Conservation (phyloP, 37 sponge, comb jelly and placozoan genomes). For the Geodia barretti region DNA sequence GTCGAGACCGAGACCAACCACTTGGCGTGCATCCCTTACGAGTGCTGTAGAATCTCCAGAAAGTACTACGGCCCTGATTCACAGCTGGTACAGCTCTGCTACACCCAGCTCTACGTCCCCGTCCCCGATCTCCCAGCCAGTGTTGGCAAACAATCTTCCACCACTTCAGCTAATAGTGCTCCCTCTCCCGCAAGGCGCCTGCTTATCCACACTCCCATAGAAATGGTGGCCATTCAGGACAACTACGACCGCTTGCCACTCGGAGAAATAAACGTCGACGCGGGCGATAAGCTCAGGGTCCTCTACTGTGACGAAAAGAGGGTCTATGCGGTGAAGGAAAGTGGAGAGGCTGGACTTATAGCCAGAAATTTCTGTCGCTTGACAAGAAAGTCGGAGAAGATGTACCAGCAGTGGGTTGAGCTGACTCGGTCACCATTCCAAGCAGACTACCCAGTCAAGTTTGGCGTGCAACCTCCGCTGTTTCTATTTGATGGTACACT, state of each 20-base stretch:
- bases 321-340: slow-evolving; percentile 11
- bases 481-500: neutral
- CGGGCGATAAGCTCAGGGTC: slow-evolving; percentile 3
- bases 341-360: slow-evolving; percentile 1
- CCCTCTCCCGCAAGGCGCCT: neutral
- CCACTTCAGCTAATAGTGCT: neutral
- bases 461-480: neutral
- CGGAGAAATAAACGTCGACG: neutral
- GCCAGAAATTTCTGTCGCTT: neutral
- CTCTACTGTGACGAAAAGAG: slow-evolving; percentile 17
- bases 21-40: slow-evolving; percentile 3
- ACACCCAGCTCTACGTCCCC: slow-evolving; percentile 10
- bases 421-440: neutral
- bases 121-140: neutral
- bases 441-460: slow-evolving; percentile 4
- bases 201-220: neutral
- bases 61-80: slow-evolving; percentile 5
- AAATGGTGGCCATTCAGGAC: slow-evolving; percentile 20
- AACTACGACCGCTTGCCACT: neutral
- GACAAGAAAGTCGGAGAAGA: neutral
- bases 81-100: neutral
- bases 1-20: neutral
- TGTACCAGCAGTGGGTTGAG: slow-evolving; percentile 9
- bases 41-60: neutral
- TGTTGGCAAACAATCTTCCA: neutral